Evolutionary conservation across 2,888 invertebrate species (phyloP).

Genomic region (Chirona hameri): DNA sequence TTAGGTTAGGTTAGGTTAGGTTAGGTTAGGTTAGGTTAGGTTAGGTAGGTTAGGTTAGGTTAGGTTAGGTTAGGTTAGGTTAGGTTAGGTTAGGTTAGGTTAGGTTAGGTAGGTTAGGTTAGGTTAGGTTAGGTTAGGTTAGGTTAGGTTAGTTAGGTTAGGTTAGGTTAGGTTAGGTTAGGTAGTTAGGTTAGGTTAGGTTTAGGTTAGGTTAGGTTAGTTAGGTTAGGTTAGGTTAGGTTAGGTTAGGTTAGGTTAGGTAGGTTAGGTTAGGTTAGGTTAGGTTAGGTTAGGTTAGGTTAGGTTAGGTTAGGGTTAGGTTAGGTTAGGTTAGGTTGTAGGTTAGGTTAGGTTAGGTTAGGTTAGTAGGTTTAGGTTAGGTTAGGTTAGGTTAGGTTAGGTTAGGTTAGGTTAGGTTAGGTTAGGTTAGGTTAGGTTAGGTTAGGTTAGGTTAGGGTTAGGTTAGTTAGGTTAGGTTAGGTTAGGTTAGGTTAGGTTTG

Average conservation of each 20-base stretch:
- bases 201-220: no score
- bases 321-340: slow-evolving; percentile 1
- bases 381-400: slow-evolving; percentile 1
- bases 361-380: no score
- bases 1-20: no score
- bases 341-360: neutral
- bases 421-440: neutral
- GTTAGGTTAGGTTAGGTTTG: slow-evolving; percentile 4
- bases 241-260: slow-evolving; percentile 4
- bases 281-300: no score
- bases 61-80: slow-evolving; percentile 31
- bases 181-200: no score
- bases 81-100: slow-evolving; percentile 32
- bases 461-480: slow-evolving; percentile 8
- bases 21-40: no score
- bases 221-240: no score
- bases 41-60: no score
- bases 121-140: neutral
- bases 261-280: no score
- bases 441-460: neutral
- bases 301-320: no score
- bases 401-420: neutral
- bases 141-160: neutral
- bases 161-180: no score
- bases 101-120: no score